phyloP scores from a whole-genome alignment of 2,113 vertebrate genomes.

The Rhabdornis inornatus region DNA sequence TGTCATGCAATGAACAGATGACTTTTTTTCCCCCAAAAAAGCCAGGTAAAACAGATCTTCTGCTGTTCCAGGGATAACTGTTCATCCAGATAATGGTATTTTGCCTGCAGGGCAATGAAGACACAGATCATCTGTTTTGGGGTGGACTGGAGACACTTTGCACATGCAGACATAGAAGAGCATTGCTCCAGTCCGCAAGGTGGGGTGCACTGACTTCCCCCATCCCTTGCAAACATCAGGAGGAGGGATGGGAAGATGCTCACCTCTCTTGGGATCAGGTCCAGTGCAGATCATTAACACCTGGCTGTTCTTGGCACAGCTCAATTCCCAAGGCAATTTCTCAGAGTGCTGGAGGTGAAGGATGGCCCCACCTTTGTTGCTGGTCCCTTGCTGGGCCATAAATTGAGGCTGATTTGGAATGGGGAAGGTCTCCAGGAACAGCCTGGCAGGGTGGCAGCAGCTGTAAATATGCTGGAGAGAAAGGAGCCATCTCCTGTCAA shows the following conservation, averaged over 20 bases:
- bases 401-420: neutral
- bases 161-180: neutral
- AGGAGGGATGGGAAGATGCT: neutral
- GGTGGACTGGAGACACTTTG: neutral
- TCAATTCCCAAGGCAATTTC: conserved; percentile 13
- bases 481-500: neutral
- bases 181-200: neutral
- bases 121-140: neutral
- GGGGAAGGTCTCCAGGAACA: neutral
- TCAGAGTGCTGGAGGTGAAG: neutral
- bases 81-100: neutral
- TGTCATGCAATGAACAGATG: neutral
- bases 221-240: neutral
- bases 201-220: too few species aligned
- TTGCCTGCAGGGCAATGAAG: neutral
- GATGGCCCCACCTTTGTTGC: neutral
- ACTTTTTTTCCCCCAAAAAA: neutral
- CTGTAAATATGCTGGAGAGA: neutral
- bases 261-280: rapidly evolving
- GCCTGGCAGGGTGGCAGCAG: neutral
- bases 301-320: neutral
- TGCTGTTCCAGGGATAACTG: neutral
- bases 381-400: neutral
- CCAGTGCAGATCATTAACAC: neutral
- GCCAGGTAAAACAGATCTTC: neutral